phyloP scores from a whole-genome alignment of 2,113 vertebrate species.

The Psophia crepitans region DNA sequence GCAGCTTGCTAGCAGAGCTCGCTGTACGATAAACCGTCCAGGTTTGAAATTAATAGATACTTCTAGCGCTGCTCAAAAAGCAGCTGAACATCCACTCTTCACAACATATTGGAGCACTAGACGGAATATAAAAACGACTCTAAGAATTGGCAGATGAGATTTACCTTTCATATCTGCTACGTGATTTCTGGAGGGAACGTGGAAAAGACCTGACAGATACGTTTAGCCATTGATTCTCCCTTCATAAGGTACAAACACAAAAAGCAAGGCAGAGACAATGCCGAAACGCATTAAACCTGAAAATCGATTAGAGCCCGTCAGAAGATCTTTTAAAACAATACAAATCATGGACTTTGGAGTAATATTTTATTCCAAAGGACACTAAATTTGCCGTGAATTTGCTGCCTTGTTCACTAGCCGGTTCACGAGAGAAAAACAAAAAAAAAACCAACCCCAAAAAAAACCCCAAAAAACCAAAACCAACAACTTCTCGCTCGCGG shows the following conservation, averaged over 20 bases:
- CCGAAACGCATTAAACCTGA: neutral
- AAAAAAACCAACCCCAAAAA: neutral
- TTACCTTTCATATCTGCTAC: neutral
- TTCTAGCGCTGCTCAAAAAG: neutral
- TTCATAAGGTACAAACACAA: constrained; percentile 11
- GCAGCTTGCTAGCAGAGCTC: neutral
- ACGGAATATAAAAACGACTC: neutral
- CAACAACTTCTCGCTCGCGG: constrained; percentile 1
- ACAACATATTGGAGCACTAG: neutral
- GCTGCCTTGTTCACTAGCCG: neutral
- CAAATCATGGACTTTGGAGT: neutral
- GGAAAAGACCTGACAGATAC: neutral
- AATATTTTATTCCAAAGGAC: constrained; percentile 14
- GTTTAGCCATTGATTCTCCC: constrained; percentile 31
- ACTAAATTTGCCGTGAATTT: neutral
- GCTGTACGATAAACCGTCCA: neutral
- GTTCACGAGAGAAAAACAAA: neutral
- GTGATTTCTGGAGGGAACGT: neutral
- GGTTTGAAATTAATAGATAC: neutral
- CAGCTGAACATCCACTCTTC: neutral
- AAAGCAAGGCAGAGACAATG: neutral
- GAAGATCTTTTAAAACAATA: neutral
- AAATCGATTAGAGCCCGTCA: neutral
- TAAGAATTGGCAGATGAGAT: neutral
- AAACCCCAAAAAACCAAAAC: neutral